Base-by-base conservation (phyloP, 2,113 vertebrate species). In the Erpornis zantholeuca region DNA sequence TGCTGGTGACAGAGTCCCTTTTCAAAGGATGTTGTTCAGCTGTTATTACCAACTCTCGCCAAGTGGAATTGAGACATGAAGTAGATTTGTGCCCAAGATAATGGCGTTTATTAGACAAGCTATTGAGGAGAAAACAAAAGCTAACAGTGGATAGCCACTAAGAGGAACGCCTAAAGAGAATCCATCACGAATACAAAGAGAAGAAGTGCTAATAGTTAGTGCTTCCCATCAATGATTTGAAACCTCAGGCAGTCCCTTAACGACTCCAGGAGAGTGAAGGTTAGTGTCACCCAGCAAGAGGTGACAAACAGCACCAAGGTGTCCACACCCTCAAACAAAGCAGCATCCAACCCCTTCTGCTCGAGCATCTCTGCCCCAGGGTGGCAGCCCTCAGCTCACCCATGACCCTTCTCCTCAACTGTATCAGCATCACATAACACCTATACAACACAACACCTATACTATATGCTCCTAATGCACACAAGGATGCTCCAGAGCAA, bases 51-150 rank as follows among this genome's bases (percentile, higher is more conserved):
- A 56, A 83, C 81, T 79, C 95, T 87, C 13, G 2, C 90, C 60
- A 73, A 94, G 96, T 76, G 65, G 94, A 97, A 97, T 97, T 93
- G 96, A 96, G 92, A 97, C 96, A 91, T 89, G 95, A 95, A 97
- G 96, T 82, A 97, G 97, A 97, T 97, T 93, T 94, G 95, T 97
- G 97, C 91, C 92, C 77, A 52, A 96, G 97, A 97, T 97, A 97
- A 97, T 85, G 82, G 91, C 86, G 6, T 95, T 97, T 96, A 96
- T 97, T 96, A 97, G 96, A 97, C 97, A 97, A 97, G 97, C 97
- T 93, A 97, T 94, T 97, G 97, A 97, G 89, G 61, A 82, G 77
- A 90, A 97, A 97, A 97, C 97, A 97, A 97, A 97, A 96, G 96
- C 93, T 86, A 96, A 95, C 94, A 91, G 89, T 79, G 64, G 81